Evolutionary conservation across 2,797 vertebrate genomes (phyloP), one percentile per base, ranked within the genome.

Genomic region (Diplodus puntazzo): DNA sequence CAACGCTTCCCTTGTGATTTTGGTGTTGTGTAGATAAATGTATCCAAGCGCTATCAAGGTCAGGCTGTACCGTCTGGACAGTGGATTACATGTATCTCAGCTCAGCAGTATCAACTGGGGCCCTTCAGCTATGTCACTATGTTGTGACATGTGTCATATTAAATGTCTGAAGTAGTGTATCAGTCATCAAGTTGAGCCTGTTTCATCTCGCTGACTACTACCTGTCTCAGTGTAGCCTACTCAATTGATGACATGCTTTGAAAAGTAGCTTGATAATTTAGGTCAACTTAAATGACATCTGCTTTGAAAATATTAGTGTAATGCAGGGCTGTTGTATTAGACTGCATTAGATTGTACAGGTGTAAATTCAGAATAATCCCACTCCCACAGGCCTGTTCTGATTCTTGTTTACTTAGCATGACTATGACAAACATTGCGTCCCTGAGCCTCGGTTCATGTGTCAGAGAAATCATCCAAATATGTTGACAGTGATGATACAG

Each of bases 21-120:
- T 57, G 43, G 20, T 79, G 61, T 69, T 83, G 69, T 75, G 53
- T 65, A 67, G 34, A 76, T 73, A 61, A 74, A 83, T 70, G 63
- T 46, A 34, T 79, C 30, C 34, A 53, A 39, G 63, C 65, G 43
- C 59, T 48, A 57, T 69, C 45, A 69, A 69, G 64, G 77, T 76
- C 69, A 76, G n/a, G 25, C 23, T 27, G 50, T 23, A 21, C n/a
- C 34, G 17, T 53, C 17, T 63, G 49, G 17, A 77, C 57, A 54
- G 57, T 73, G 39, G 13, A 53, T 79, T 34, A 25, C 49, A 34
- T 65, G 21, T 48, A 14, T 39, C 39, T 25, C 5, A 42, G 0
- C 52, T 58, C 25, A 42, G 17, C 20, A 34, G 30, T 62, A 53
- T 74, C 46, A 21, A 7, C 58, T 39, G 4, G 16, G 54, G 7